Base-by-base conservation (phyloP, 1,140 invertebrate species). In the Leptoteleia sp. region DNA sequence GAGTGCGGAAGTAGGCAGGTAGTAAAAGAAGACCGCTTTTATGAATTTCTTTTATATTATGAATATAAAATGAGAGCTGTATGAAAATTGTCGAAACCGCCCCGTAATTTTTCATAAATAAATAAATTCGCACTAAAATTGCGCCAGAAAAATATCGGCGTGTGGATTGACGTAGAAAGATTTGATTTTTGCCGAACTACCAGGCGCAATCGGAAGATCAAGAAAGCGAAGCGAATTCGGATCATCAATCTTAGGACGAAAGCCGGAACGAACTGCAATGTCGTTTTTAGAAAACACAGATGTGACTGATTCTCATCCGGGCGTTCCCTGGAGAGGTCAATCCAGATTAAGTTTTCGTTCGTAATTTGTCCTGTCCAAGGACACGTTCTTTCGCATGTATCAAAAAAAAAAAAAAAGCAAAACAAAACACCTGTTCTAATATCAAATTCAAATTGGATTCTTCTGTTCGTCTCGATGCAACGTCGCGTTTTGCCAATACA, bases 271-370 rank as follows among this genome's bases (percentile, higher is more conserved):
- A 77, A 80, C 13, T 70, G 68, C 73, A 65, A 59, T 50, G 68
- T 76, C 79, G 73, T 62, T 73, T 80, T 70, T 59, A 59, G 79
- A 73, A 80, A 80, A 76, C 79, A 80, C 79, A 80, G 79, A 80
- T 80, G 79, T 80, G 79, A 77, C 79, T 80, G 79, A 80, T 80
- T 80, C 68, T 75, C 59, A 61, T 79, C 27, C 65, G 52, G 67
- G 57, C 42, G 71, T 68, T 80, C 78, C 79, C 79, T 62, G 47
- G 79, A 81, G 79, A 81, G 76, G 76, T 64, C 70, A 81, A 71
- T 59, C 70, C 67, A 81, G 79, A 81, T 81, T 81, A 81, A 70
- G 52, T 76, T 64, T 43, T 78, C 43, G 65, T 38, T 68, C 65
- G 79, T 81, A 68, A 81, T 81, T 78, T 78, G 55, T 81, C 47